Base-by-base conservation (phyloP, 2,888 invertebrate genomes). In the Hydriomena furcata region DNA sequence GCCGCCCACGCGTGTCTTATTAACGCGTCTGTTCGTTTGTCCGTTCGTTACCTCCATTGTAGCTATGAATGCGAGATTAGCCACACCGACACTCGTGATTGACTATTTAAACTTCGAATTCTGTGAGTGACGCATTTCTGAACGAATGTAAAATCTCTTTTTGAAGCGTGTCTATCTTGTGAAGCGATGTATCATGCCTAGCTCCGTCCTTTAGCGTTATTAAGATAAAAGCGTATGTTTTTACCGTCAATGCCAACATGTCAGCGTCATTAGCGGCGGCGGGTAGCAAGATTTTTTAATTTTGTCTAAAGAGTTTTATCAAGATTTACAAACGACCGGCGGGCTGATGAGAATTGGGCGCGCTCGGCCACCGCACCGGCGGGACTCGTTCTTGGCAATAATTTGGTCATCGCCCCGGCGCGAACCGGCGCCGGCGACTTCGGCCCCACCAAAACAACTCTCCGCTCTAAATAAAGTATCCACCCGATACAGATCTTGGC, bases 31-130 rank as follows among this genome's bases (percentile, higher is more conserved):
- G 86, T 86, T 81, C 77, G 86, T 84, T 76, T 76, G 87, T 85
- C 75, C 84, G 88, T 88, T 90, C 89, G 89, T 89, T 90, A 90
- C 85, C 79, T 77, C 85, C 70, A 89, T 89, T 89, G 89, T 89
- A 77, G 69, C 68, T 68, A 70, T 84, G 85, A 84, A 87, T 84
- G 84, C 79, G 73, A 83, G 88, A 87, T 90, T 87, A 85, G 87
- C 88, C 81, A 84, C 86, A 82, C 80, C 76, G 75, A 70, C 79
- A 71, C 78, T 82, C 86, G 82, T 89, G 87, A 89, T 89, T 86
- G 88, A 88, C 88, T 89, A 88, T 89, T 87, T 85, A 86, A 73
- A 85, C 76, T 79, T 80, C 74, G 66, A 80, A 77, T 73, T 78
- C 78, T 80, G 69, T 72, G 76, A 82, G 76, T 78, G 79, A 83